Evolutionary conservation across 2,888 invertebrate species (phyloP).

Genomic region (Cepaea hortensis): DNA sequence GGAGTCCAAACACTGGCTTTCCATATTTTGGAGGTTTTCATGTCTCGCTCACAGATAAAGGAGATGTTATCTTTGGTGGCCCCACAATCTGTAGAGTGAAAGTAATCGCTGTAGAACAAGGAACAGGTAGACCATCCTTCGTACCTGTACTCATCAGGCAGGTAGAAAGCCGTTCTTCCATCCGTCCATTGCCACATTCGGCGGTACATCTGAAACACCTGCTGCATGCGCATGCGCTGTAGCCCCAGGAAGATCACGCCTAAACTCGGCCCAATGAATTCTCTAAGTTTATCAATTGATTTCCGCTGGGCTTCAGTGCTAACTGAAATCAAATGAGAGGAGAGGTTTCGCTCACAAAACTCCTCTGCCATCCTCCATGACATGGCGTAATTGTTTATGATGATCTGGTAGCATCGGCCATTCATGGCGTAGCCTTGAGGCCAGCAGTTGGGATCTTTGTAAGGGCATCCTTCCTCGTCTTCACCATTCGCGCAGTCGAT

Average conservation of each 20-base stretch:
- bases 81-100: conserved; percentile 34
- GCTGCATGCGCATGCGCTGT: conserved; percentile 41
- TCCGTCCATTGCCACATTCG: conserved; percentile 52
- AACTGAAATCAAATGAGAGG: conserved; percentile 22
- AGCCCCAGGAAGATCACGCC: conserved; percentile 29
- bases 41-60: conserved; percentile 36
- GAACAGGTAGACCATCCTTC: conserved; percentile 49
- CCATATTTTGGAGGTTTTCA: neutral
- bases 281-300: conserved; percentile 3
- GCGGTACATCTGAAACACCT: conserved; percentile 43
- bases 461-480: conserved; percentile 43
- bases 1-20: neutral
- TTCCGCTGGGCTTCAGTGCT: neutral
- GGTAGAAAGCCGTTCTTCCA: conserved; percentile 48
- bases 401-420: conserved; percentile 12
- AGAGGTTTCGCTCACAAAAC: conserved; percentile 27
- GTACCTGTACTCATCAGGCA: conserved; percentile 45
- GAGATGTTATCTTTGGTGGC: conserved; percentile 3
- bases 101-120: conserved; percentile 45
- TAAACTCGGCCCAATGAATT: neutral
- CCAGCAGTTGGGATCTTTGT: conserved; percentile 14
- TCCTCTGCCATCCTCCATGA: conserved; percentile 36
- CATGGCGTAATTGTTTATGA: conserved; percentile 15
- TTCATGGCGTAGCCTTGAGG: conserved; percentile 23
- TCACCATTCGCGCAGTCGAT: conserved; percentile 32